These are phyloP conservation scores for Melopsittacus undulatus DNA, from an alignment of 2,797 vertebrate species.

Conservation along the genomic window DNA sequence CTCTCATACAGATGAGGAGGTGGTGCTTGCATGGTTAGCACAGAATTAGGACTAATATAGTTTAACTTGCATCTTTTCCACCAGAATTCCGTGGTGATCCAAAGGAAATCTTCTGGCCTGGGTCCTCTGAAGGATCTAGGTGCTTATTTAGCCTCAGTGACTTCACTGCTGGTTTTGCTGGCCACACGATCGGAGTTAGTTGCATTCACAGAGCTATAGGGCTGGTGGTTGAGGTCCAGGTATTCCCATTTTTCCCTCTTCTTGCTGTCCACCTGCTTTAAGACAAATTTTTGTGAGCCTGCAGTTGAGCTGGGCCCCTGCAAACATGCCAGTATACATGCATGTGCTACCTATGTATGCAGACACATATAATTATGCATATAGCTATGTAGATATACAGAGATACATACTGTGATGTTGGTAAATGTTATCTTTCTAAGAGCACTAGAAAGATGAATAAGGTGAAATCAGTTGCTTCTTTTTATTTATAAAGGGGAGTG, in stretches of 20 bases:
- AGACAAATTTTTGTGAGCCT: not conserved
- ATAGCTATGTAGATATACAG: fast-evolving
- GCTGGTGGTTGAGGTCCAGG: not conserved
- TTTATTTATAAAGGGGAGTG: not conserved
- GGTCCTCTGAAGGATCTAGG: not conserved
- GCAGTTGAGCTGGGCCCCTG: not conserved
- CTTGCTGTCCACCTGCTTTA: not conserved
- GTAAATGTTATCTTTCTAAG: not conserved
- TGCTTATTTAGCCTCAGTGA: fast-evolving
- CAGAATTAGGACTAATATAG: not conserved
- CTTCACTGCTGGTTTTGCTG: not conserved
- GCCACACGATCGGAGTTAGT: fast-evolving
- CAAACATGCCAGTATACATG: fast-evolving
- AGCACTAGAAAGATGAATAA: not conserved
- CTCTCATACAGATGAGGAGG: not conserved
- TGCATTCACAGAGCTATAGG: not conserved
- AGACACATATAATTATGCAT: fast-evolving
- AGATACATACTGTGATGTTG: not conserved
- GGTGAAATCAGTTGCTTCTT: not conserved
- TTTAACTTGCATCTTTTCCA: not conserved
- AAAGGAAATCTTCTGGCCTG: not conserved
- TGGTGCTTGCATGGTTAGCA: not conserved
- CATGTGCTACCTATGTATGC: no score
- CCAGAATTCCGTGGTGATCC: not conserved
- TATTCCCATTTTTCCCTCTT: not conserved